Evolutionary conservation across 2,797 vertebrate species (phyloP), one percentile per base, ranked within the genome.

Genomic region (Enteromius viviparus): DNA sequence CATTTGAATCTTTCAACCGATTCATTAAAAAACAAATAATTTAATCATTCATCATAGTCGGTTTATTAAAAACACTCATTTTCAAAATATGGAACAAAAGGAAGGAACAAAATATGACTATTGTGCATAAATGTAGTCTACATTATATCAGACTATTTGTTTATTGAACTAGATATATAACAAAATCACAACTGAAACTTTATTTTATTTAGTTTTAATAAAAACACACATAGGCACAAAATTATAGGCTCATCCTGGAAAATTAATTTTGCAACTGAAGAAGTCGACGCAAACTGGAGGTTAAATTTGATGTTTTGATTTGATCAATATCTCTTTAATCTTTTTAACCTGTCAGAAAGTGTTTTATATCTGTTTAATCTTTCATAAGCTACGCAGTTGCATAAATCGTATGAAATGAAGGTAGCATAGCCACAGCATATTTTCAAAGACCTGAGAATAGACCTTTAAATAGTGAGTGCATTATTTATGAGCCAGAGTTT

Each of bases 401-500:
- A 26, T 26, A 26, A 14, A 58, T 23, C 10, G 3, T 58, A 23
- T 9, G 12, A 60, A 26, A 60, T 26, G 4, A 12, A 60, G 4
- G n/a, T 55, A 15, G 11, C 19, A 55, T 6, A 55, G 32, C 21
- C 53, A 37, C 34, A 2, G 0, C 15, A 37, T 37, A 55, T 75
- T 55, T 55, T 55, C 29, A 37, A 75, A 55, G 21, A 8, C 17
- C n/a, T 60, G 66, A 45, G 34, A 45, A 42, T 11, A 29, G 40
- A 60, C n/a, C 45, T 60, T 62, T n/a, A 6, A 71, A 62, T 23
- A 47, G 6, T 42, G 15, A 64, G 55, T 60, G 12, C 47, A 81
- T 72, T 81, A 81, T 81, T 81, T 47, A 62, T 72, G 65, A 62
- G 40, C 53, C 37, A 62, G 26, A 47, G 37, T 62, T 81, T 49